These are phyloP conservation scores for Chascanopsetta lugubris DNA, from an alignment of 2,113 vertebrate genomes.

Conservation along the genomic window DNA sequence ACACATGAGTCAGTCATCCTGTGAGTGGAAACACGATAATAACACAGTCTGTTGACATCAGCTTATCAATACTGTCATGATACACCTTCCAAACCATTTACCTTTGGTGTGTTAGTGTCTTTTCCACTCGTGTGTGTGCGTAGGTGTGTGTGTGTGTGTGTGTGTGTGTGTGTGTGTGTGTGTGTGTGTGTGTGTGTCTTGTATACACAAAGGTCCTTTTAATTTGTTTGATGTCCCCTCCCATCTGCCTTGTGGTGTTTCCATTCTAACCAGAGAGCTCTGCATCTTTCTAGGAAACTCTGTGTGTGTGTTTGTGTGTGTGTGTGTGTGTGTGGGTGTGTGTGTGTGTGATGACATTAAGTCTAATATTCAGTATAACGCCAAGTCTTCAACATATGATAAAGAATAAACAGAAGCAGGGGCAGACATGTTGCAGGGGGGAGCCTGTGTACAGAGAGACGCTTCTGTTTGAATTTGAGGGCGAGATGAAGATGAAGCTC, in stretches of 20 bases:
- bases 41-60: background rate
- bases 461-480: constrained; percentile 81
- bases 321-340: too few species aligned
- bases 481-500: constrained; percentile 75
- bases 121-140: constrained; percentile 51
- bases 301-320: constrained; percentile 64
- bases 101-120: constrained; percentile 44
- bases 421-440: background rate
- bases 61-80: constrained; percentile 61
- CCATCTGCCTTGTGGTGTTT: constrained; percentile 65
- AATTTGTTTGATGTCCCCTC: constrained; percentile 80
- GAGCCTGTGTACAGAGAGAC: constrained; percentile 52
- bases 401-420: background rate
- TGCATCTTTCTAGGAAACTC: constrained; percentile 76
- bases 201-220: constrained; percentile 72
- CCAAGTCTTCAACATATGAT: too few species aligned
- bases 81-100: constrained; percentile 75
- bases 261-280: constrained; percentile 60
- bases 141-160: constrained; percentile 27
- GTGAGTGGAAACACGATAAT: constrained; percentile 56
- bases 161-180: constrained; percentile 5
- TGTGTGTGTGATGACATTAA: too few species aligned
- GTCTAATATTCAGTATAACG: too few species aligned
- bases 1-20: constrained; percentile 45
- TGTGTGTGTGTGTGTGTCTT: constrained; percentile 25